A percentile compares a stretch with the other conserved stretches of the same genome.
Conservation (phyloP, 2,888 invertebrate species). For the Euplexia lucipara region DNA sequence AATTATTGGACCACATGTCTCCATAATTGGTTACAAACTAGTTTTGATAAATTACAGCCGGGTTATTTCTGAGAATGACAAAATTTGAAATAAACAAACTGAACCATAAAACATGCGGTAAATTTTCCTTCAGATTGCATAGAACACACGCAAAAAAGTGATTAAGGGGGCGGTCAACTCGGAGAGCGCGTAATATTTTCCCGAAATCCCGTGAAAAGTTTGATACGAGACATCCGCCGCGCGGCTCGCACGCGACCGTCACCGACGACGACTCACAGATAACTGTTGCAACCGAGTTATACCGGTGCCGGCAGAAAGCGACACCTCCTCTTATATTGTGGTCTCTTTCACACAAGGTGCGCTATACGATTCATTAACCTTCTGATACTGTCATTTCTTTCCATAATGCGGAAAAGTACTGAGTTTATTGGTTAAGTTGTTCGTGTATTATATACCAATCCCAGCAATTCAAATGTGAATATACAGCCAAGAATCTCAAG, state of each 20-base stretch:
- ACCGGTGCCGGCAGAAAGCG: slow-evolving; percentile 72
- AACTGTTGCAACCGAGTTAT: slow-evolving; percentile 82
- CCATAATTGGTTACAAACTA: slow-evolving; percentile 45
- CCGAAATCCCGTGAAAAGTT: slow-evolving; percentile 88
- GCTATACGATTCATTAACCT: slow-evolving; percentile 77
- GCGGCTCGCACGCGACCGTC: slow-evolving; percentile 73
- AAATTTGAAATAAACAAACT: slow-evolving; percentile 66
- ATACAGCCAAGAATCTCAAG: slow-evolving; percentile 11
- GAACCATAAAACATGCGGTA: slow-evolving; percentile 78
- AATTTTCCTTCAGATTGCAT: slow-evolving; percentile 78
- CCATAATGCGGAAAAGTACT: slow-evolving; percentile 64
- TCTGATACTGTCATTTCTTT: slow-evolving; percentile 76
- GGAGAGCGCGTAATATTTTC: slow-evolving; percentile 77
- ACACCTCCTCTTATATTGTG: slow-evolving; percentile 81
- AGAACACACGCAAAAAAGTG: slow-evolving; percentile 86
- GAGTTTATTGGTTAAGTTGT: slow-evolving; percentile 59
- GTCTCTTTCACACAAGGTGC: slow-evolving; percentile 77
- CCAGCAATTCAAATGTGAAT: slow-evolving; percentile 43
- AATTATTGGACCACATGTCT: slow-evolving; percentile 44
- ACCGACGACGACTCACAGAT: slow-evolving; percentile 70
- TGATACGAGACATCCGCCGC: slow-evolving; percentile 69
- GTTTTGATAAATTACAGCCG: slow-evolving; percentile 40
- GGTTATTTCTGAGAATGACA: slow-evolving; percentile 47
- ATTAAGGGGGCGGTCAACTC: slow-evolving; percentile 82
- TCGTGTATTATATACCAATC: slow-evolving; percentile 39